These are phyloP conservation scores for Physella acuta DNA, from an alignment of 1,140 invertebrate genomes.

Conservation along the genomic window DNA sequence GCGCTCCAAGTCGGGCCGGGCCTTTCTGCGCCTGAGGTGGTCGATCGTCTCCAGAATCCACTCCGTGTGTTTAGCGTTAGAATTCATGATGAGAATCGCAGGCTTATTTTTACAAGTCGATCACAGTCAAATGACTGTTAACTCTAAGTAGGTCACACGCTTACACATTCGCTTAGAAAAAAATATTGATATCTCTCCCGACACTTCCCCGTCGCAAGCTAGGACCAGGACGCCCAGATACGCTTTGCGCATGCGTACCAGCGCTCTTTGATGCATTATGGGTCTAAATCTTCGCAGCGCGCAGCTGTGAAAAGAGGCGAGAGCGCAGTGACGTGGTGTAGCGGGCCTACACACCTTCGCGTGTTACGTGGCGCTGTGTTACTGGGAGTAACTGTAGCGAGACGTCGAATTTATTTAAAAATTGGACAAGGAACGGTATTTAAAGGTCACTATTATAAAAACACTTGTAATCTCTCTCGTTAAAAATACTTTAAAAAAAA, in stretches of 20 bases:
- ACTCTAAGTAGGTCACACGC: not conserved
- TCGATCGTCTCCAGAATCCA: slow-evolving; percentile 82
- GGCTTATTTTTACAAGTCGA: not conserved
- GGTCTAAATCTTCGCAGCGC: slow-evolving; percentile 9
- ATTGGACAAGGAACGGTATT: no score
- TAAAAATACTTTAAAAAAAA: no score
- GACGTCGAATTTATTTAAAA: no score
- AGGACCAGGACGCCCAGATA: not conserved
- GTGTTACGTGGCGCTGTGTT: not conserved
- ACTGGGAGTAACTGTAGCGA: no score
- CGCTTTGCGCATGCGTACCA: slow-evolving; percentile 34
- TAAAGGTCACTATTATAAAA: no score
- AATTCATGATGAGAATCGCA: not conserved
- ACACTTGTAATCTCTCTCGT: no score
- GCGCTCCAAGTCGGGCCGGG: slow-evolving; percentile 77
- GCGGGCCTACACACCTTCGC: not conserved
- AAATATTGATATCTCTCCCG: not conserved
- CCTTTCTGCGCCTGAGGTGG: slow-evolving; percentile 77
- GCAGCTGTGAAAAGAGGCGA: not conserved
- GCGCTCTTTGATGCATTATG: slow-evolving; percentile 40
- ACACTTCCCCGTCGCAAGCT: not conserved
- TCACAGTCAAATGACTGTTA: not conserved
- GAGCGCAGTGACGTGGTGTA: not conserved
- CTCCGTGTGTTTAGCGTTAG: slow-evolving; percentile 64
- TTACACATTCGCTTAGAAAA: not conserved